phyloP scores from a whole-genome alignment of 53 echinoderm and acorn worm species.

The Arbacia lixula region DNA sequence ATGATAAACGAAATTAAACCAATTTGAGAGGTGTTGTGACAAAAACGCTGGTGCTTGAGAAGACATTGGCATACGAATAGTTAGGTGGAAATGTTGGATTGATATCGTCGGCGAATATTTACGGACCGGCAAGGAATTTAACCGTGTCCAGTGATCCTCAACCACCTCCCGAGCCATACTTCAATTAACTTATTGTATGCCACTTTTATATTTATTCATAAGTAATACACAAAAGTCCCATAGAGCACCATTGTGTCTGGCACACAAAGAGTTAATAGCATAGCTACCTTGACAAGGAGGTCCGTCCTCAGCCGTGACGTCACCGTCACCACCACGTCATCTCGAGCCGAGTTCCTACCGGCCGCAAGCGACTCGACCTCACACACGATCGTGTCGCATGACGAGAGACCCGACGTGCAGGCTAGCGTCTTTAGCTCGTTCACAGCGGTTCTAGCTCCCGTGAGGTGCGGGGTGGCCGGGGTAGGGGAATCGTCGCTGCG shows the following conservation, averaged over 20 bases:
- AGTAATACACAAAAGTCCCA: neutral
- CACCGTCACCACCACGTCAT: constrained; percentile 29
- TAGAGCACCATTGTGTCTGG: neutral
- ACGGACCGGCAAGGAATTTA: too few relatives aligned
- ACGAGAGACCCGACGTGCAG: constrained; percentile 24
- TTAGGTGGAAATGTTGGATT: too few relatives aligned
- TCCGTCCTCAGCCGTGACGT: constrained; percentile 33
- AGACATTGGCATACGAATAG: too few relatives aligned
- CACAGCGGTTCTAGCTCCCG: neutral
- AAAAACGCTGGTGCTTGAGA: too few relatives aligned
- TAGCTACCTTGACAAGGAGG: constrained; percentile 25
- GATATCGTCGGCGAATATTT: too few relatives aligned
- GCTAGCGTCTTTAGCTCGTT: constrained; percentile 23
- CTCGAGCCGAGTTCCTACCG: constrained; percentile 19
- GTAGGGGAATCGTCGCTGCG: neutral
- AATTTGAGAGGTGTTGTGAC: too few relatives aligned
- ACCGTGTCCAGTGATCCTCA: neutral
- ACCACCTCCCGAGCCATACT: neutral
- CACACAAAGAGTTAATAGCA: neutral
- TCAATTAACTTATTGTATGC: neutral
- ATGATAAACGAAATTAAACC: too few relatives aligned
- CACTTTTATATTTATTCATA: too few relatives aligned
- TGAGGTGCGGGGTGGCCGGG: neutral
- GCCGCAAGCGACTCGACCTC: constrained; percentile 21
- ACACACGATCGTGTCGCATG: constrained; percentile 32